A percentile compares a stretch with the other conserved stretches of the same genome.
Conservation (phyloP, 2,113 vertebrate species). For the Lepisosteus oculatus region DNA sequence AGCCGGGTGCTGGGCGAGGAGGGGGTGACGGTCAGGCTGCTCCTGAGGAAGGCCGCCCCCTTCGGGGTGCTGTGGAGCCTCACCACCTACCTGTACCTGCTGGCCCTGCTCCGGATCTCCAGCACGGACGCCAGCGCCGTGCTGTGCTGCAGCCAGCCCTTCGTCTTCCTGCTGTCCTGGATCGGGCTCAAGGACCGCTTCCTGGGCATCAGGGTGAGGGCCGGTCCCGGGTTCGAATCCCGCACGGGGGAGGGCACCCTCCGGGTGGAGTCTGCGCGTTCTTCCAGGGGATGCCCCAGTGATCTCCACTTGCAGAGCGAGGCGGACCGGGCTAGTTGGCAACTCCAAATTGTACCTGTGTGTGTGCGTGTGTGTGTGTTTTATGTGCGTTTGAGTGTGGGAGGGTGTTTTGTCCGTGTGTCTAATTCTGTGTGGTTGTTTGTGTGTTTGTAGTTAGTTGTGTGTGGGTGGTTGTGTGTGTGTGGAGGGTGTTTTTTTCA, state of each 20-base stretch:
- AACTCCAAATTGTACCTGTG: background rate
- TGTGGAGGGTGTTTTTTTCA: no score
- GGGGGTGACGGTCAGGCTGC: conserved; percentile 14
- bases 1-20: conserved; percentile 34
- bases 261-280: no score
- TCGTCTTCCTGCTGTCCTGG: conserved; percentile 58
- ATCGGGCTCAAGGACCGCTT: conserved; percentile 53
- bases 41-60: conserved; percentile 37
- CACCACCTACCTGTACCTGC: conserved; percentile 44
- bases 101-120: conserved; percentile 39
- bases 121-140: conserved; percentile 42
- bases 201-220: conserved; percentile 48
- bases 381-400: no score
- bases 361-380: no score
- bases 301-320: background rate
- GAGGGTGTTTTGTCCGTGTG: no score
- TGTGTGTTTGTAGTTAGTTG: no score
- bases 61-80: conserved; percentile 48
- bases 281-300: no score
- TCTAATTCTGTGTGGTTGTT: no score
- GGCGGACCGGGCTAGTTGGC: no score
- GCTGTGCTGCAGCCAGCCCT: conserved; percentile 51
- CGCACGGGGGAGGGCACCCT: no score
- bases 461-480: no score
- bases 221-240: no score